Conservation (phyloP, 2,113 vertebrate genomes). For the Sus scrofa region T2T-Sscrofa CM000824.6:163491001-163491500, state of each 20-base stretch:
- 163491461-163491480: slow-evolving; percentile 81
- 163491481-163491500: slow-evolving; percentile 52
- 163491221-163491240: slow-evolving; percentile 86
- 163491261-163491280: slow-evolving; percentile 57
- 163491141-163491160: background rate
- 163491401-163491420: slow-evolving; percentile 82
- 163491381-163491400: slow-evolving; percentile 92
- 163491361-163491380: slow-evolving; percentile 86
- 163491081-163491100: background rate
- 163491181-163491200: background rate
- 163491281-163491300: slow-evolving; percentile 58
- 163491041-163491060: slow-evolving; percentile 18
- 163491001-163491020: background rate
- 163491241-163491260: slow-evolving; percentile 69
- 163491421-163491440: slow-evolving; percentile 88
- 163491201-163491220: background rate
- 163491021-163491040: background rate
- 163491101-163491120: background rate
- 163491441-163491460: slow-evolving; percentile 74
- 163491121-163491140: background rate
- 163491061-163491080: background rate
- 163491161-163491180: background rate
- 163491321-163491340: slow-evolving; percentile 52
- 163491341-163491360: slow-evolving; percentile 80
- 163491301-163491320: background rate